These are phyloP conservation scores for Callyntrura sp. DNA, from an alignment of 2,888 invertebrate genomes.

Conservation along the genomic window DNA sequence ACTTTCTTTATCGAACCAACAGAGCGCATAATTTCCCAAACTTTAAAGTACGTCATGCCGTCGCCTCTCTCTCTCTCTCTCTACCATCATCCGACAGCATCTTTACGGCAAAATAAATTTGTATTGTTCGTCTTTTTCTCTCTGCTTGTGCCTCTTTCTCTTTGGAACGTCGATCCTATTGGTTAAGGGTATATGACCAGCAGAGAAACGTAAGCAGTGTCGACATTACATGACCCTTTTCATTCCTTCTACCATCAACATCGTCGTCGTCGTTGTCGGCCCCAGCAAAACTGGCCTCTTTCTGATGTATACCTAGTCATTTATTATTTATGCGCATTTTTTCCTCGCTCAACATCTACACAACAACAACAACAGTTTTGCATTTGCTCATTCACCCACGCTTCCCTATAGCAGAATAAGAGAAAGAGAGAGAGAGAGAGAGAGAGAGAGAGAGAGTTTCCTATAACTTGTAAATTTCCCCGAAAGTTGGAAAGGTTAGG, in stretches of 20 bases:
- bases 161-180: neutral
- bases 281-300: constrained; percentile 24
- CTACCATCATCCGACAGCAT: constrained; percentile 7
- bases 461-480: constrained; percentile 37
- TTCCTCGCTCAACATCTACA: constrained; percentile 22
- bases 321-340: constrained; percentile 70
- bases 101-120: constrained; percentile 33
- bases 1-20: constrained; percentile 26
- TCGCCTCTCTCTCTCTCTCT: neutral
- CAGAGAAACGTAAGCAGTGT: neutral
- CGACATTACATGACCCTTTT: constrained; percentile 47
- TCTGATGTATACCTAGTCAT: constrained; percentile 53
- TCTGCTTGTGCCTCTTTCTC: neutral
- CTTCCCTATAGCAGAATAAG: constrained; percentile 24
- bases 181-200: constrained; percentile 20
- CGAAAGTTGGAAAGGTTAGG: neutral
- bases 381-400: neutral
- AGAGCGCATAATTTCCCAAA: constrained; percentile 57
- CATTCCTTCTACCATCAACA: constrained; percentile 16
- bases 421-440: no score
- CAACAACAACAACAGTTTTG: constrained; percentile 41
- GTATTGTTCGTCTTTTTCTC: constrained; percentile 45
- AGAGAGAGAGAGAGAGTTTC: neutral
- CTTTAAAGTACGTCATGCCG: constrained; percentile 44
- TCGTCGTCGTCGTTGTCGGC: constrained; percentile 20